Percentiles rank a stretch among this genome's conserved stretches.
Conservation (phyloP, 2,113 vertebrate species). For the Limnothrissa miodon region DNA sequence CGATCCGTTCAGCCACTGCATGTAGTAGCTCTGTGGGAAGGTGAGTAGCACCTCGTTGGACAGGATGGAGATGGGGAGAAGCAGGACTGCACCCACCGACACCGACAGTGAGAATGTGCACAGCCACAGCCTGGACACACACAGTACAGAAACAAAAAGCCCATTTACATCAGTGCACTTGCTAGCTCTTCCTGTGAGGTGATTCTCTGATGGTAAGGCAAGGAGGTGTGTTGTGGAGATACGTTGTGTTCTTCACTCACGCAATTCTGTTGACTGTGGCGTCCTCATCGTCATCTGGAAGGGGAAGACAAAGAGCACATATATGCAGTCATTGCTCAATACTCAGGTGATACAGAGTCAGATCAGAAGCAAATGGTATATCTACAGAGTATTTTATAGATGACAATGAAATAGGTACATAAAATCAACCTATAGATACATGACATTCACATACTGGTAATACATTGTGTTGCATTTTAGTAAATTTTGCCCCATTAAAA, state of each 20-base stretch:
- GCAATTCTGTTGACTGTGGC: constrained; percentile 96
- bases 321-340: not conserved
- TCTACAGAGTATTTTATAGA: no score
- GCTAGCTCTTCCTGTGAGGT: not conserved
- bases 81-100: constrained; percentile 87
- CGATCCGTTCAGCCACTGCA: constrained; percentile 97
- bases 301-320: constrained; percentile 25
- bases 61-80: constrained; percentile 96
- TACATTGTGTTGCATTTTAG: not conserved
- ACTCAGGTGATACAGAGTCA: no score
- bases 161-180: no score
- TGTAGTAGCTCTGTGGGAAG: constrained; percentile 94
- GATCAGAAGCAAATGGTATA: no score
- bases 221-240: no score
- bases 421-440: not conserved
- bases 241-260: constrained; percentile 74
- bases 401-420: not conserved
- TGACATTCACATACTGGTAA: not conserved
- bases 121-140: constrained; percentile 78
- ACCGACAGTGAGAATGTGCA: constrained; percentile 96
- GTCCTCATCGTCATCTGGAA: constrained; percentile 87
- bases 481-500: not conserved
- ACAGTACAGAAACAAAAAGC: not conserved
- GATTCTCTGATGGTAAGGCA: not conserved
- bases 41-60: constrained; percentile 94